Base-by-base conservation (phyloP, 2,113 vertebrate genomes). In the Numida meleagris region DNA sequence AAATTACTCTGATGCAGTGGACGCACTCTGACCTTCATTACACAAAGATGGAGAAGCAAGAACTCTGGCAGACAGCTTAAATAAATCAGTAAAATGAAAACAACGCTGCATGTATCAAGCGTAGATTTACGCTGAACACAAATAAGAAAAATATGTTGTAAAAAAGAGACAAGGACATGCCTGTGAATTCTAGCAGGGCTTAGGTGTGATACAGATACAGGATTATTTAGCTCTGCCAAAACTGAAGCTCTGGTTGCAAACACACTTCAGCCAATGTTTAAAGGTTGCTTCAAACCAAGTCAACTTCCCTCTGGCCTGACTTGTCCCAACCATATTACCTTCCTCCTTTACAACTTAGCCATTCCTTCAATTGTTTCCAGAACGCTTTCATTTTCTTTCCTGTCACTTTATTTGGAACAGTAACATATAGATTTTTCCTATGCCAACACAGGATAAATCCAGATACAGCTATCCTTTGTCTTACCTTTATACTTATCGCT, bases 161-260 rank as follows among this genome's bases (percentile, higher is more conserved):
- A 43, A 43, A 16, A n/a, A n/a, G n/a, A n/a, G n/a, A n/a, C n/a
- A n/a, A n/a, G n/a, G n/a, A n/a, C n/a, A n/a, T n/a, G 74, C 10
- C 48, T 65, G 61, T 55, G 61, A 74, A 82, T 34, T 78, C 50
- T 84, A 84, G 65, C 77, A 89, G 70, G 46, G 61, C 10, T 81
- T 1, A n/a, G 5, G 18, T 33, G 24, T 82, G 75, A 63, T 58
- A 84, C 21, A 19, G 18, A 42, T 9, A 65, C 0, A 2, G 43
- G 43, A 68, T 31, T 29, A 23, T n/a, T 42, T 0, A 5, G 81
- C 43, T 59, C 62, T 91, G 57, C 81, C 53, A 79, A 43, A 25
- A 18, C 21, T 16, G 29, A 14, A 43, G 53, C 58, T 48, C 31
- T 6, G 21, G 10, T 5, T 46, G 17, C 84, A 89, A 58, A 73